Conservation (phyloP, 1,140 invertebrate species). For the Charaxes varanes region DNA sequence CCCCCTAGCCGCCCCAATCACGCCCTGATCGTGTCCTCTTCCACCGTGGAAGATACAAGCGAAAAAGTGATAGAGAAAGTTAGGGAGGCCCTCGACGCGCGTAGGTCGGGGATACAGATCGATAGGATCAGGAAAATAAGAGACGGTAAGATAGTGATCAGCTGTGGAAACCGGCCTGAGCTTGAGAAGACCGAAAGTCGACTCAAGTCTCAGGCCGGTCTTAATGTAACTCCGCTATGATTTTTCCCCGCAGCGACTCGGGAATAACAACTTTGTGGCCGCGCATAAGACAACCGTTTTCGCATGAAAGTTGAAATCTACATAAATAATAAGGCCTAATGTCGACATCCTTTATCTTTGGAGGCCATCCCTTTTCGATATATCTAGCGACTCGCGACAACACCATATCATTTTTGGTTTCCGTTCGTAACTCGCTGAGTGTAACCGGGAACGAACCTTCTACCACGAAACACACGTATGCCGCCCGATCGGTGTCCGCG, state of each 20-base stretch:
- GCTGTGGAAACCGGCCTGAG: no score
- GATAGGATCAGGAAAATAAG: no score
- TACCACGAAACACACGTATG: constrained; percentile 16
- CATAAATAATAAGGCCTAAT: constrained; percentile 18
- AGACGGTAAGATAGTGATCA: no score
- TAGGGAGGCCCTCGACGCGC: no score
- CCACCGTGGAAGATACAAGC: no score
- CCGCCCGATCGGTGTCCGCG: constrained; percentile 12
- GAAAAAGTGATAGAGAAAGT: no score
- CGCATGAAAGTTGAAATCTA: constrained; percentile 12
- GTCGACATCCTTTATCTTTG: constrained; percentile 5
- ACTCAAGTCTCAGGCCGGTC: no score
- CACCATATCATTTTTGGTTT: constrained; percentile 2
- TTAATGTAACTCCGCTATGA: constrained; percentile 17
- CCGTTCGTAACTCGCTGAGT: constrained; percentile 3
- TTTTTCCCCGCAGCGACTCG: constrained; percentile 1
- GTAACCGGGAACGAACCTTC: constrained; percentile 13
- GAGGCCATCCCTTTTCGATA: constrained; percentile 17
- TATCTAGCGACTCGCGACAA: constrained; percentile 3
- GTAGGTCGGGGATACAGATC: no score
- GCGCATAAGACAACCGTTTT: constrained; percentile 23
- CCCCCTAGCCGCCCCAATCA: no score
- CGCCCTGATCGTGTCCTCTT: no score
- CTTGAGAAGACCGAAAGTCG: no score
- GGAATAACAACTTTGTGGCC: constrained; percentile 22